phyloP scores from a whole-genome alignment of 1,140 invertebrate species.

The Magallana angulata region DNA sequence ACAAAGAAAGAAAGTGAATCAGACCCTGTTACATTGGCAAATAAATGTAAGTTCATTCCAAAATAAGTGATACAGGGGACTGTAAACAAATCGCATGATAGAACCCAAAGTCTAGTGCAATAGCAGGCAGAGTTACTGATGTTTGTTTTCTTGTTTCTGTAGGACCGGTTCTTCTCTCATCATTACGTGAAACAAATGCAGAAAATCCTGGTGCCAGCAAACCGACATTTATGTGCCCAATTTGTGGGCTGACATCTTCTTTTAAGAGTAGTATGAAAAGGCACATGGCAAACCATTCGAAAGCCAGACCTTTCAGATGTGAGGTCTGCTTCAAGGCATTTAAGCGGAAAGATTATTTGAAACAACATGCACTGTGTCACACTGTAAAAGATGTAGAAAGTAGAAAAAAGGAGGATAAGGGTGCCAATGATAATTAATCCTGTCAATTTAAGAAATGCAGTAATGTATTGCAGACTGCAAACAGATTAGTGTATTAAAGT shows the following conservation, averaged over 20 bases:
- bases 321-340: not conserved
- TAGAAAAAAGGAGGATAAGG: too few species aligned
- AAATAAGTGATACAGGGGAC: not conserved
- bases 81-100: too few species aligned
- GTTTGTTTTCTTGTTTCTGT: conserved; percentile 38
- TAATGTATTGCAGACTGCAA: too few species aligned
- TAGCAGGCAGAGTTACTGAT: not conserved
- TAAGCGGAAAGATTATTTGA: conserved; percentile 30
- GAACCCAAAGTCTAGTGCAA: too few species aligned
- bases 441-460: too few species aligned
- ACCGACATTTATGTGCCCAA: conserved; percentile 20
- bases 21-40: not conserved
- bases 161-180: conserved; percentile 26
- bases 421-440: too few species aligned
- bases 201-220: conserved; percentile 7
- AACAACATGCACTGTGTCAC: not conserved
- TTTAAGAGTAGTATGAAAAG: conserved; percentile 38
- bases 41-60: not conserved
- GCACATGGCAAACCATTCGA: conserved; percentile 26
- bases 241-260: conserved; percentile 22
- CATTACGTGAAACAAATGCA: conserved; percentile 20
- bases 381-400: not conserved
- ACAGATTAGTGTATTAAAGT: too few species aligned
- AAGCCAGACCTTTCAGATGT: conserved; percentile 5
- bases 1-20: not conserved